Base-by-base conservation (phyloP, 2,888 invertebrate species). In the Maniola hyperantus region DNA sequence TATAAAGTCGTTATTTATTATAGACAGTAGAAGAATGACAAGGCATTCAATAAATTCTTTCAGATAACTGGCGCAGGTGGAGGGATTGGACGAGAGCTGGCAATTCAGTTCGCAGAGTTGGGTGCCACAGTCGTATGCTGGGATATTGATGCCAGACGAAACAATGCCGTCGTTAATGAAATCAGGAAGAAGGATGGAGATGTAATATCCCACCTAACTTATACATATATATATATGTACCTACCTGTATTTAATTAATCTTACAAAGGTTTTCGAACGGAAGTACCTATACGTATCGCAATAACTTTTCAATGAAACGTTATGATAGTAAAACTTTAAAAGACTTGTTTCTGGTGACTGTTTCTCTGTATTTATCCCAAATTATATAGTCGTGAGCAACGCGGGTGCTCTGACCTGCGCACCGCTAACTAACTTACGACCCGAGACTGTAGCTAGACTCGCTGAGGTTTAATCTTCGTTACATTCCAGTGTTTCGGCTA, bases 111-210 rank as follows among this genome's bases (percentile, higher is more conserved):
- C 13, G 91, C 92, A 0, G 92, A 91, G 13, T 79, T 89, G 0
- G 92, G 92, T 0, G 92, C 92, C 0, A 91, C 90, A 0, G 88
- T 92, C 2, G 83, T 92, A 7, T 92, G 91, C 72, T 92, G 91
- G 91, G 92, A 92, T 73, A 84, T 76, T 48, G 88, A 92, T 70
- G 74, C 80, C 5, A 74, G 82, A 2, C 76, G 85, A 26, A 92
- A 89, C 75, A 83, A 84, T 61, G 83, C 88, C 0, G 83, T 91
- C 13, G 85, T 92, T 18, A 83, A 87, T 8, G 89, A 91, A 67
- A 91, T 92, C 66, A 80, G 85, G 5, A 83, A 74, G 59, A 90
- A 86, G 66, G 91, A 91, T 73, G 92, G 91, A 51, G 92, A 92
- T 76, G 92, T 91, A 66, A 63, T n/a, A n/a, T n/a, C n/a, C 10